Evolutionary conservation across 1,140 invertebrate species (phyloP).

Genomic region (Dermatophagoides farinae): DNA sequence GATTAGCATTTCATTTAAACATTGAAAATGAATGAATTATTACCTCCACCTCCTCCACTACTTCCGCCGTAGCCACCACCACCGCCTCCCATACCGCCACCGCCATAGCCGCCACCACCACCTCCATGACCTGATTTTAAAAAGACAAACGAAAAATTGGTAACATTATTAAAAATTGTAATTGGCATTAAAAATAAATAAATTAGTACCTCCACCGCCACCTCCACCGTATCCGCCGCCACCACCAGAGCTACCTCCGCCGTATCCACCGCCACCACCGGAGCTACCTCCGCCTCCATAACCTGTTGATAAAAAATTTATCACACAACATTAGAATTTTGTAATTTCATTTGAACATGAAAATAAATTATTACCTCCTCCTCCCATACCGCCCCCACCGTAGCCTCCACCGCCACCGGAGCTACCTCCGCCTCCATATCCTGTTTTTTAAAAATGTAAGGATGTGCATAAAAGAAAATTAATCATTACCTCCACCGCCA

Average conservation of each 20-base stretch:
- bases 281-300: neutral
- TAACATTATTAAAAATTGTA: too few species aligned
- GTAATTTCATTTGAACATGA: neutral
- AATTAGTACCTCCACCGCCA: neutral
- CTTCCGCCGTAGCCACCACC: neutral
- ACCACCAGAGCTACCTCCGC: neutral
- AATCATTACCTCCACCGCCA: neutral
- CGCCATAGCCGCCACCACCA: neutral
- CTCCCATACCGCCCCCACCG: neutral
- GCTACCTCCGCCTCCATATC: too few species aligned
- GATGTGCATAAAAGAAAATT: neutral
- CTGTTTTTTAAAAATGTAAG: neutral
- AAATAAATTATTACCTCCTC: neutral
- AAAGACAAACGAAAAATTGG: too few species aligned
- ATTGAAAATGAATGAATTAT: too few species aligned
- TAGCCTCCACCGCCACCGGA: too few species aligned
- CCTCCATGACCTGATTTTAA: too few species aligned
- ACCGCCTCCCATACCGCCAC: too few species aligned
- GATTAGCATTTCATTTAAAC: too few species aligned
- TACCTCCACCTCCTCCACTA: neutral
- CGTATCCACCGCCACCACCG: neutral
- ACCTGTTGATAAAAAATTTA: neutral
- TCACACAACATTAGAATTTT: neutral
- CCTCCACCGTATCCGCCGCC: neutral
- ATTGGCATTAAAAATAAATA: too few species aligned